A percentile compares a stretch with the other conserved stretches of the same genome.
Evolutionary conservation across 2,113 vertebrate genomes (phyloP).

Genomic region (Corythoichthys intestinalis): DNA sequence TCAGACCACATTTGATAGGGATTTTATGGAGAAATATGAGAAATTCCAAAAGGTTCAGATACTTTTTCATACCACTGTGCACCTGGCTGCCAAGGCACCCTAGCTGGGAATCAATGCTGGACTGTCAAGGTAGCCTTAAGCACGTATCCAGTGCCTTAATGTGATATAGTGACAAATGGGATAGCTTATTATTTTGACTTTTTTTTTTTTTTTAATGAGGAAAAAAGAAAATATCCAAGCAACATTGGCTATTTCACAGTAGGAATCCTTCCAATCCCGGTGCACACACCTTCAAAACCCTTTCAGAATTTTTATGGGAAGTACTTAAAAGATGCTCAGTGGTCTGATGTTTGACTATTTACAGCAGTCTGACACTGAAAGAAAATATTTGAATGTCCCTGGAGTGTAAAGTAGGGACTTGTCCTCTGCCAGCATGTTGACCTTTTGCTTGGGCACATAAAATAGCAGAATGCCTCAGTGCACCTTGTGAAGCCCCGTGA

Average conservation of each 20-base stretch:
- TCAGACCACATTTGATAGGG: too few species aligned
- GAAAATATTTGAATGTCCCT: constrained; percentile 12
- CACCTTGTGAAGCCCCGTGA: constrained; percentile 11
- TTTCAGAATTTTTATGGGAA: not conserved
- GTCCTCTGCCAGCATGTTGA: constrained; percentile 25
- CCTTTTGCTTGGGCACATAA: constrained; percentile 40
- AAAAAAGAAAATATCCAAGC: constrained; percentile 29
- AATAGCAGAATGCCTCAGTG: constrained; percentile 18
- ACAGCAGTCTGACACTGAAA: not conserved
- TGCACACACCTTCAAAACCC: constrained; percentile 11
- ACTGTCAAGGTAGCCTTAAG: not conserved
- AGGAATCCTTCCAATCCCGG: constrained; percentile 13
- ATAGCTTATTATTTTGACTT: constrained; percentile 11
- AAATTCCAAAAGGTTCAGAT: too few species aligned
- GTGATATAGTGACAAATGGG: not conserved
- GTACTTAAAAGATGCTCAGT: constrained; percentile 4
- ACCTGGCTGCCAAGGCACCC: too few species aligned
- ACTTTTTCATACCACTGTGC: too few species aligned
- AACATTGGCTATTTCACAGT: constrained; percentile 13
- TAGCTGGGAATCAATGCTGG: not conserved
- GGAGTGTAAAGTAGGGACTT: constrained; percentile 15
- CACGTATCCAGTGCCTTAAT: too few species aligned
- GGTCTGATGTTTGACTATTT: constrained; percentile 13
- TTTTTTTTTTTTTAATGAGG: constrained; percentile 11
- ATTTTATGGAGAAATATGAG: too few species aligned